These are phyloP conservation scores for Carterocephalus palaemon DNA, from an alignment of 2,888 invertebrate genomes.

Conservation along the genomic window DNA sequence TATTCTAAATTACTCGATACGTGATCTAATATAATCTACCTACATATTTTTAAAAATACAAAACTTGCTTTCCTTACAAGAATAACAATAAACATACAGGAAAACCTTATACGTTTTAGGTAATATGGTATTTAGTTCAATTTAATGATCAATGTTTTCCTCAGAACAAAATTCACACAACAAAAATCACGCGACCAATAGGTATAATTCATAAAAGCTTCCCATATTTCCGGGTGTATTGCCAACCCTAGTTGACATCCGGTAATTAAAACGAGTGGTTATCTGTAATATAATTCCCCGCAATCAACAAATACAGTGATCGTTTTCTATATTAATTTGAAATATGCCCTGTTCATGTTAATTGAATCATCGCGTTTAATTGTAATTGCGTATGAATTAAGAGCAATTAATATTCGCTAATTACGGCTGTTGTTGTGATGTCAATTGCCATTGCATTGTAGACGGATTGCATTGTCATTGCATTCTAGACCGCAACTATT, in stretches of 20 bases:
- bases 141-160: no score
- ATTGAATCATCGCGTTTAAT: slow-evolving; percentile 31
- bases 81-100: no score
- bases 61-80: no score
- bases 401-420: slow-evolving; percentile 26
- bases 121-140: no score
- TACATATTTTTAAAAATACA: no score
- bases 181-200: background rate
- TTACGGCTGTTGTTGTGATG: slow-evolving; percentile 23
- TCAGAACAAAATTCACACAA: no score
- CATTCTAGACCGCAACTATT: slow-evolving; percentile 14
- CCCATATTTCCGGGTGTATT: slow-evolving; percentile 1
- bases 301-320: slow-evolving; percentile 31
- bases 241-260: slow-evolving; percentile 27
- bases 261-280: slow-evolving; percentile 31
- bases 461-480: no score
- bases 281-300: slow-evolving; percentile 29
- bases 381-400: slow-evolving; percentile 29
- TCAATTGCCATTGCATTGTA: slow-evolving; percentile 15
- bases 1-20: no score
- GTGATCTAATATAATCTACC: no score
- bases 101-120: no score
- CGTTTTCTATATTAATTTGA: slow-evolving; percentile 26
- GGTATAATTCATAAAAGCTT: background rate
- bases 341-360: slow-evolving; percentile 27